Conservation (phyloP, 2,797 vertebrate genomes). For the Cossypha dichroa region DNA sequence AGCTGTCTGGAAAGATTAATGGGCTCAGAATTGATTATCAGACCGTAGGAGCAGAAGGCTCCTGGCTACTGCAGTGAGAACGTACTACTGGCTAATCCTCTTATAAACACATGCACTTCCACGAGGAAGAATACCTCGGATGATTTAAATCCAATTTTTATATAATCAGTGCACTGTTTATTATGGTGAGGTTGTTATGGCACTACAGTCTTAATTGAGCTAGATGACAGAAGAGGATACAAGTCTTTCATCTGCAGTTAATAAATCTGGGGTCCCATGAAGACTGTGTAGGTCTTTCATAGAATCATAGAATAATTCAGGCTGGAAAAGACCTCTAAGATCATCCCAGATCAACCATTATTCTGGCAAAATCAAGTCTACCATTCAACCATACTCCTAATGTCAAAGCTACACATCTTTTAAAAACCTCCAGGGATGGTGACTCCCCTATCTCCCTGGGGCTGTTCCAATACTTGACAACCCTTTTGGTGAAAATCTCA, state of each 20-base stretch:
- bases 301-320: neutral
- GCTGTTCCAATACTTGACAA: neutral
- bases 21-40: slow-evolving; percentile 4
- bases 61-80: neutral
- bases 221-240: neutral
- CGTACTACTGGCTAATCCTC: neutral
- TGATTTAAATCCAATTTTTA: neutral
- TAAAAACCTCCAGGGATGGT: neutral
- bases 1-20: neutral
- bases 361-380: neutral
- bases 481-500: neutral
- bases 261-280: neutral
- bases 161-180: neutral
- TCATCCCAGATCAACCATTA: neutral
- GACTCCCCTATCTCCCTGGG: neutral
- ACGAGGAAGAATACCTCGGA: neutral
- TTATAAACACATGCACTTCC: neutral
- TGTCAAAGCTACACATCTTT: neutral
- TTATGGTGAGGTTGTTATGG: neutral
- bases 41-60: neutral
- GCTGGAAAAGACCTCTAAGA: neutral
- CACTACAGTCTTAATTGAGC: neutral
- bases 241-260: neutral
- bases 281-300: neutral
- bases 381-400: neutral